Base-by-base conservation (phyloP, 2,888 invertebrate genomes). In the Abrostola tripartita region DNA sequence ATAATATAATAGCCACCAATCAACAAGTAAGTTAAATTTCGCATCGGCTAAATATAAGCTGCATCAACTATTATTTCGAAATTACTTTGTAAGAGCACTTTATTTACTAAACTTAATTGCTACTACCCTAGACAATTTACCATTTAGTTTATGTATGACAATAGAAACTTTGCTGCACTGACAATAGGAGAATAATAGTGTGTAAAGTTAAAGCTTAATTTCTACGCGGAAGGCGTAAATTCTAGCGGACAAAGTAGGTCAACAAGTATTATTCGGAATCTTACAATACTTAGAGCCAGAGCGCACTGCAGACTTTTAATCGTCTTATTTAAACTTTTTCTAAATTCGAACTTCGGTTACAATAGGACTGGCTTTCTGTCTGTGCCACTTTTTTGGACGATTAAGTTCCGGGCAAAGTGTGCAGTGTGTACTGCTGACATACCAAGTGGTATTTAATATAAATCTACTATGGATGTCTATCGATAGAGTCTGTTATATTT, bases 271-370 rank as follows among this genome's bases (percentile, higher is more conserved):
- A 65, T 74, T 58, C 55, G 58, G 65, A 74, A 72, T 68, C 71
- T 72, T 74, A 72, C 71, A 74, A 72, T 72, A 72, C 65, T 71
- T 52, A 71, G 47, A 69, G 69, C 69, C 58, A 55, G 74, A 74
- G 74, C 69, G 71, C 71, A 74, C 41, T 72, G 74, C 69, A 72
- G 74, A 72, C 69, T 72, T 74, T 72, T 68, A 72, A 74, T 74
- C 61, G 74, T 1, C 50, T 64, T 60, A 74, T 72, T 61, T 69
- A 61, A 72, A 72, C 69, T 65, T 72, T 71, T 74, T 72, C 58
- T 58, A 65, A 72, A 61, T 36, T 36, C 60, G 11, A 47, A 58
- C 44, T 58, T 35, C n/a, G 50, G 69, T 69, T 36, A 61, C 67
- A 68, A 61, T 68, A 61, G 54, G 37, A 24, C 37, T 54, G 37